Evolutionary conservation across 2,113 vertebrate genomes (phyloP).

Genomic region (human (Homo sapiens)): GRCh38 chr14:87920501-87921000

Average conservation of each 20-base stretch:
- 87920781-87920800: not conserved
- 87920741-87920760: not conserved
- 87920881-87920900: not conserved
- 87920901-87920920: not conserved
- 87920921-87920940: not conserved
- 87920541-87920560: not conserved
- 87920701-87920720: not conserved
- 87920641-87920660: not conserved
- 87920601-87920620: not conserved
- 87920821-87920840: not conserved
- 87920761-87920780: not conserved
- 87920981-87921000: not conserved
- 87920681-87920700: not conserved
- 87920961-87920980: not conserved
- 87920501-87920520: not conserved
- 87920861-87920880: not conserved
- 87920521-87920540: not conserved
- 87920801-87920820: not conserved
- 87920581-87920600: not conserved
- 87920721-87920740: not conserved
- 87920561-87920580: not conserved
- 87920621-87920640: not conserved
- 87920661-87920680: not conserved
- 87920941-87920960: not conserved
- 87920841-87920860: not conserved